Base-by-base conservation (phyloP, 1,140 invertebrate genomes). In the Drosophila seguyi region DNA sequence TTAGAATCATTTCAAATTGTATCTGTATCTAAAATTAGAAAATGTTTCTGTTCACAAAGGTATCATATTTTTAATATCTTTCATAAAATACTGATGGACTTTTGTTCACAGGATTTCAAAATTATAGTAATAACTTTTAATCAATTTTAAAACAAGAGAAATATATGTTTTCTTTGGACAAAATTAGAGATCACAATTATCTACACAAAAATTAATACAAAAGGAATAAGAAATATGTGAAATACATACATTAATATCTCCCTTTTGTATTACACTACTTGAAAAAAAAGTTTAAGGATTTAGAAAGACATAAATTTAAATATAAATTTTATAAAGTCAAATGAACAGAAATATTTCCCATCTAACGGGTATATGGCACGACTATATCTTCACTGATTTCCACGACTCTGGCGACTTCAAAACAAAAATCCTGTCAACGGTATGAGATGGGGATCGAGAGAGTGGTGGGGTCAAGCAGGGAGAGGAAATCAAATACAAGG, bases 381-480 rank as follows among this genome's bases (percentile, higher is more conserved):
- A 16, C 38, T 18, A 11, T 20, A 36, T 16, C 38, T 20, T 66
- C 8, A 4, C 31, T 4, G 20, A 20, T 29, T 36, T 75, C 22
- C 39, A 36, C 14, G 38, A 22, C 52, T 44, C 39, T 65, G 41
- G 44, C 22, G 57, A 22, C 56, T 58, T 62, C 58, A 81, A 82
- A 82, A 72, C 76, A 74, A 67, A 69, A 68, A 68, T 67, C 22
- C n/a, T 52, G 25, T 69, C 48, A 77, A 39, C 22, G 42, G 66
- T 20, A 25, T 14, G 27, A 42, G 29, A 55, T 80, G 27, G 31
- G 8, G 13, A 14, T 31, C 7, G 29, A 18, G 25, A 16, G 50
- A 18, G 34, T 20, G 36, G 18, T 18, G 14, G 25, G 22, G 47
- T 18, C 71, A 47, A 39, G 55, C 45, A 22, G 14, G 29, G 14